phyloP scores from a whole-genome alignment of 35 echinoderm and acorn worm species.

The Holothuria glaberrima region DNA sequence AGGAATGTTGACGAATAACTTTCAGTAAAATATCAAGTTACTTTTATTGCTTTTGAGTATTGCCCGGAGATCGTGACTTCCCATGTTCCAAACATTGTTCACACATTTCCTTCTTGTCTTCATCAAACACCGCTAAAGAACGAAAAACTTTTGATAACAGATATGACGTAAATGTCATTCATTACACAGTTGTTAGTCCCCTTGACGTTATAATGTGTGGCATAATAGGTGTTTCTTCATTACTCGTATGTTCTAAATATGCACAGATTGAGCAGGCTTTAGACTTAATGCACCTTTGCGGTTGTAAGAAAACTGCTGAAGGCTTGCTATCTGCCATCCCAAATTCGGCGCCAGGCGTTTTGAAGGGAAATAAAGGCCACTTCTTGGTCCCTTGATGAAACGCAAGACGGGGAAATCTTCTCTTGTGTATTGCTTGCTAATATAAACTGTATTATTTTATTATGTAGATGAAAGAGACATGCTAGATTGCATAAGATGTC shows the following conservation, averaged over 20 bases:
- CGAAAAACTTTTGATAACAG: too few relatives aligned
- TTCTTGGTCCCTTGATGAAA: neutral
- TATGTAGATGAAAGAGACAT: neutral
- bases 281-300: neutral
- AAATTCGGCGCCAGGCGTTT: slow-evolving; percentile 5
- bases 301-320: slow-evolving; percentile 8
- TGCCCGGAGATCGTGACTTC: too few relatives aligned
- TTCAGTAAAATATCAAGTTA: too few relatives aligned
- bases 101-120: too few relatives aligned
- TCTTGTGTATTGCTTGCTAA: neutral
- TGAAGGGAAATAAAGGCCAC: neutral
- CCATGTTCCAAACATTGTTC: too few relatives aligned
- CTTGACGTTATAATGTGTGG: too few relatives aligned
- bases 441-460: slow-evolving; percentile 29
- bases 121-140: too few relatives aligned
- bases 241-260: neutral
- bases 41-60: too few relatives aligned
- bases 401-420: neutral
- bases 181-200: too few relatives aligned
- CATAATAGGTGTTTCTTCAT: neutral
- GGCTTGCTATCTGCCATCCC: slow-evolving; percentile 9
- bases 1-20: too few relatives aligned
- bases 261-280: neutral
- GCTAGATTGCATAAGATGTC: too few relatives aligned
- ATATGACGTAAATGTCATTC: too few relatives aligned